A percentile compares a stretch with the other conserved stretches of the same genome.
phyloP scores from a whole-genome alignment of 2,888 invertebrate species.

The Eilema sororculum region DNA sequence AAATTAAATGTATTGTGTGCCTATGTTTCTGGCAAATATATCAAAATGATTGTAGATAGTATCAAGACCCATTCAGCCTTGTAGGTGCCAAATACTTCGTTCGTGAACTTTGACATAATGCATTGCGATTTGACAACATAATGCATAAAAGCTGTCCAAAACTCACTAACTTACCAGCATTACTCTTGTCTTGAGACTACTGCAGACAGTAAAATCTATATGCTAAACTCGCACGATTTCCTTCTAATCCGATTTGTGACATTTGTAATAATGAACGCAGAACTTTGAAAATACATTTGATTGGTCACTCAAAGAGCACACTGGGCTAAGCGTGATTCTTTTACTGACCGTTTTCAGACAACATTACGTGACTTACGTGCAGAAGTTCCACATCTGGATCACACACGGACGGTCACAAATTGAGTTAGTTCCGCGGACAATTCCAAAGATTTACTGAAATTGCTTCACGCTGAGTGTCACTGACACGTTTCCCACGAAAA shows the following conservation, averaged over 20 bases:
- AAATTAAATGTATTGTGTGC: no score
- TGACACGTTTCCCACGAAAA: neutral
- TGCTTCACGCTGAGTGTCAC: neutral
- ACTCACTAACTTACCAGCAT: neutral
- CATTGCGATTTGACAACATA: neutral
- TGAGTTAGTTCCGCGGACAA: constrained; percentile 27
- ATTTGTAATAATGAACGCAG: neutral
- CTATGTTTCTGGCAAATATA: neutral
- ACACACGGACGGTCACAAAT: constrained; percentile 18
- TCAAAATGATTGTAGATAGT: neutral
- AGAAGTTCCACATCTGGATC: constrained; percentile 10
- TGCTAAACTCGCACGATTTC: neutral
- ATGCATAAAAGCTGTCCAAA: neutral
- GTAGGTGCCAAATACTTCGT: neutral
- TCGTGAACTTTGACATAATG: no score
- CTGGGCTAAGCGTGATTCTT: neutral
- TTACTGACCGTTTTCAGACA: neutral
- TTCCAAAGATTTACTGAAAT: constrained; percentile 9
- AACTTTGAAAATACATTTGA: neutral
- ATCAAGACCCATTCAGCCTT: neutral
- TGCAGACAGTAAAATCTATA: neutral
- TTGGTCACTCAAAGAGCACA: neutral
- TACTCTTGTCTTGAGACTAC: neutral
- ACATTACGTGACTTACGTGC: constrained; percentile 23
- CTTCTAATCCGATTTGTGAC: neutral